phyloP scores from a whole-genome alignment of 2,113 vertebrate genomes.

The Python bivittatus region DNA sequence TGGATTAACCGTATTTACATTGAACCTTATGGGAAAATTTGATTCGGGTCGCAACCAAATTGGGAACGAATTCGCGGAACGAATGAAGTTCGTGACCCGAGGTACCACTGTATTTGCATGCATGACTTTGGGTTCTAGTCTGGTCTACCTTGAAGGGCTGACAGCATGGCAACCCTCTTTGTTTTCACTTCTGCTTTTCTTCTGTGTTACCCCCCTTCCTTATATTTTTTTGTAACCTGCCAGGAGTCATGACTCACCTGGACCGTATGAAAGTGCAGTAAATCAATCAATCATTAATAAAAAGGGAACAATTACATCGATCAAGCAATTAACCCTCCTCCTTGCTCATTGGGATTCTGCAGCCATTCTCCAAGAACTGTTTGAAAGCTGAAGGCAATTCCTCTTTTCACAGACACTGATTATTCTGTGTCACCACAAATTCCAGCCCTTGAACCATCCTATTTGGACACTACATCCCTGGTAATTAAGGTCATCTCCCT shows the following conservation, averaged over 20 bases:
- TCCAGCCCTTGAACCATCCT: not conserved
- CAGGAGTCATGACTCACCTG: not conserved
- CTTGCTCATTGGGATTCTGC: not conserved
- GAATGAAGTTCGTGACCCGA: too few species aligned
- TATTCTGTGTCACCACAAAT: conserved; percentile 24
- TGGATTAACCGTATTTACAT: too few species aligned
- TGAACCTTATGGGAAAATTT: too few species aligned
- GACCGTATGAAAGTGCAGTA: not conserved
- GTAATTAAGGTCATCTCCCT: conserved; percentile 47
- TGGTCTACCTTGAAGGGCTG: not conserved
- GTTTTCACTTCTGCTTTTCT: not conserved
- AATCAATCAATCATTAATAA: not conserved
- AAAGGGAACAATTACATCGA: not conserved
- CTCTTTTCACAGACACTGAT: conserved; percentile 3
- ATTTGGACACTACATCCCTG: not conserved
- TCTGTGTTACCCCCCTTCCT: not conserved
- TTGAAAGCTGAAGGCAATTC: conserved; percentile 17
- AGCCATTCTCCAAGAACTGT: not conserved
- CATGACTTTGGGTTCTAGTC: not conserved
- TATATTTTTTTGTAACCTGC: not conserved
- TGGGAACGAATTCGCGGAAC: too few species aligned
- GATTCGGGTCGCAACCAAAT: too few species aligned
- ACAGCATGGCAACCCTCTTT: not conserved
- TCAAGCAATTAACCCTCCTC: not conserved
- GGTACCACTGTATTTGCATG: not conserved